A percentile compares a stretch with the other conserved stretches of the same genome.
phyloP scores from a whole-genome alignment of 2,888 invertebrate species.

The Catocala nupta region DNA sequence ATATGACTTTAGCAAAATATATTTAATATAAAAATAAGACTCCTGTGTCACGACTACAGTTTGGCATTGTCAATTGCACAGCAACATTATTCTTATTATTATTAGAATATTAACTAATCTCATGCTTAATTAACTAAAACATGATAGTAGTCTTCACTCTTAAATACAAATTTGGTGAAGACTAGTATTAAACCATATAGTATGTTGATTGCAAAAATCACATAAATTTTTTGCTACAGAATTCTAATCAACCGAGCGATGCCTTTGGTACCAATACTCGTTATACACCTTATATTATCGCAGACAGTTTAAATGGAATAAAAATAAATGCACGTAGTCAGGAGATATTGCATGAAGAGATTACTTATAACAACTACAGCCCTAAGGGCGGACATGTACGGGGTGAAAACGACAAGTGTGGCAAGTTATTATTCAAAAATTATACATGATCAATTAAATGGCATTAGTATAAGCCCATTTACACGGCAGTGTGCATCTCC shows the following conservation, averaged over 20 bases:
- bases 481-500: no score
- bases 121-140: slow-evolving; percentile 36
- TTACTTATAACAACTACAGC: slow-evolving; percentile 2
- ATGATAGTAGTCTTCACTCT: slow-evolving; percentile 57
- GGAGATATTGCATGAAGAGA: slow-evolving; percentile 9
- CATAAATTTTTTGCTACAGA: slow-evolving; percentile 34
- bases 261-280: slow-evolving; percentile 49
- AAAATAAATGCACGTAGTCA: slow-evolving; percentile 14
- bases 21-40: slow-evolving; percentile 56
- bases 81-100: slow-evolving; percentile 50
- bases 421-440: no score
- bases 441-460: no score
- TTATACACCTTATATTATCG: slow-evolving; percentile 1
- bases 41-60: slow-evolving; percentile 45
- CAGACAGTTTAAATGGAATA: slow-evolving; percentile 4
- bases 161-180: slow-evolving; percentile 63
- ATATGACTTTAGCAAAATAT: slow-evolving; percentile 51
- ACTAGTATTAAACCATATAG: slow-evolving; percentile 40
- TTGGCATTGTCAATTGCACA: slow-evolving; percentile 62
- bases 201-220: slow-evolving; percentile 46
- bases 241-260: slow-evolving; percentile 32
- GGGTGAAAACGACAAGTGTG: not conserved
- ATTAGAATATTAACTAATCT: slow-evolving; percentile 43
- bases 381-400: not conserved
- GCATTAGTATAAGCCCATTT: no score